Base-by-base conservation (phyloP, 2,888 invertebrate genomes). In the Strigamia crassipes region DNA sequence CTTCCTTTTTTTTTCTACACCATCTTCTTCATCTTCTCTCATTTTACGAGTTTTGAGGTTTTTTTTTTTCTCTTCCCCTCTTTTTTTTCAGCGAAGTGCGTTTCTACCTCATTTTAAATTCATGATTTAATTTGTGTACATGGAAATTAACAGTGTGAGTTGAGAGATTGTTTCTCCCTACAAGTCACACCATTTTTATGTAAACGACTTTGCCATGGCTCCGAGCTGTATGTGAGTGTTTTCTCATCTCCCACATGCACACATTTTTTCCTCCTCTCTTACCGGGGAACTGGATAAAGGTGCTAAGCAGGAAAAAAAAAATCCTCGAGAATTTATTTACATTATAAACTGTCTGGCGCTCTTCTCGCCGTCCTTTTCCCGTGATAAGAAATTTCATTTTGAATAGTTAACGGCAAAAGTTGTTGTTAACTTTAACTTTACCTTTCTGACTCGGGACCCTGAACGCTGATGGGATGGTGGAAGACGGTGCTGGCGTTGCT, bases 91-190 rank as follows among this genome's bases (percentile, higher is more conserved):
- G 10, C 73, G 27, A 5, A 9, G 18, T 56, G 56, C 18, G 56
- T 56, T 56, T 56, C 73, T 73, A 12, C 73, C 73, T 73, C 79
- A 78, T 78, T 78, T 42, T 42, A 42, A 42, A 78, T 78, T 78
- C 79, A 78, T 78, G 42, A 42, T 42, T 42, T 78, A 78, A 78
- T 78, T 78, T 78, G 79, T 78, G 79, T 78, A 78, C 79, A 41
- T 42, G 79, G 42, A 78, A 78, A 78, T 78, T 78, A 78, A 78
- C 79, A 78, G 41, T 78, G 79, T 13, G 10, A 15, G 38, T 78
- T 18, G 79, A 9, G 42, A 78, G 38, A 78, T 27, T 31, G 31
- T 31, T 23, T 38, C 42, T 78, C 18, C 27, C 21, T 10, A 21
- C 79, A 10, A 78, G 79, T 78, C 79, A 78, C 79, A 78, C 42